Evolutionary conservation across 23 tunicate genomes (phyloP), one percentile per base, ranked within the genome.

Genomic region (Clavelina lepadiformis): DNA sequence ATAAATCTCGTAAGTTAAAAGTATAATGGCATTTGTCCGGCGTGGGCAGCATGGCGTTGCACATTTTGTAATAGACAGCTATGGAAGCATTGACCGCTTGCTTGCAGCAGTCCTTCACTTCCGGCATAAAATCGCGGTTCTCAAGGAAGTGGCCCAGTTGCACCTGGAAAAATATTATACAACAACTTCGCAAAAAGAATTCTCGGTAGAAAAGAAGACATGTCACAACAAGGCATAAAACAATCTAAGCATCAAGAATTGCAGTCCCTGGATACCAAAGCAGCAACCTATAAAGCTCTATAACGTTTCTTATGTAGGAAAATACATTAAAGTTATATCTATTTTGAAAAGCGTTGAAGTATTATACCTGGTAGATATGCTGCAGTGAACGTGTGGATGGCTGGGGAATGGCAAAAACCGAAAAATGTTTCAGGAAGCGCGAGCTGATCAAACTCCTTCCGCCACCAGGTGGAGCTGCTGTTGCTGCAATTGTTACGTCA

Each of bases 391-490:
- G 54, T n/a, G 97, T 89, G 8, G 97, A 89, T 26, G 97, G 97
- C 46, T 89, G 97, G 0, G 97, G 97, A 26, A 89, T 55, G 6
- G 89, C 83, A 27, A 89, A 78, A 8, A 81, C 80, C 15, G 78
- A 65, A 58, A 89, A 89, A 59, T 89, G 84, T 49, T 76, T 89
- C 44, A 89, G 63, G n/a, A 83, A 60, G 38, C 97, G 67, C 55
- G 77, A 71, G 58, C 89, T 89, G 50, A 89, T 81, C 19, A 57
- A 55, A 61, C 81, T 81, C 22, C 89, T 34, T 29, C 85, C 85
- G 1, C 97, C 97, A 51, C 89, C 83, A 33, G 97, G 97, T 28
- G 97, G 97, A 47, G 97, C 97, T 55, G 97, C 89, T 4, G 85
- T 72, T 49, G 89, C 97, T 2, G 89, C 97, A 5, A 89, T 51